These are phyloP conservation scores for Salvelinus alpinus DNA, from an alignment of 2,113 vertebrate species.

Conservation along the genomic window DNA sequence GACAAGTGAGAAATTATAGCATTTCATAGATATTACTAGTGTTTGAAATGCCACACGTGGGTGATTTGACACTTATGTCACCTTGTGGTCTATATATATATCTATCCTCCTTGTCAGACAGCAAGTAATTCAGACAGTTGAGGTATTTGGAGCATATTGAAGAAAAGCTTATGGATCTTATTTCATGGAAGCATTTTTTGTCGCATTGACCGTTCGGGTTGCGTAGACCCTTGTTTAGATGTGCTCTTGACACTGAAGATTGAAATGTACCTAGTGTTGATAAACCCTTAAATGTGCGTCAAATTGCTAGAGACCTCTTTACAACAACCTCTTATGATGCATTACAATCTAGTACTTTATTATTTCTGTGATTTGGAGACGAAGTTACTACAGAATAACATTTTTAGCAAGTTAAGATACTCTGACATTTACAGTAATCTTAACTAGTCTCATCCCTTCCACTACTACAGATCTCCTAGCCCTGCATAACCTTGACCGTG, in stretches of 20 bases:
- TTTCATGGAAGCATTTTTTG: slow-evolving; percentile 12
- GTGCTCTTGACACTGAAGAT: slow-evolving; percentile 12
- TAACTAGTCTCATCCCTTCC: not conserved
- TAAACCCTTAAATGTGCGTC: slow-evolving; percentile 16
- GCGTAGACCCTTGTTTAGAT: slow-evolving; percentile 15
- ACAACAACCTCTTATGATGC: not conserved
- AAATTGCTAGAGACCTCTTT: not conserved
- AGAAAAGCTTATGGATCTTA: not conserved
- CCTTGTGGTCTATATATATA: too few species aligned
- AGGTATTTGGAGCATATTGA: slow-evolving; percentile 32
- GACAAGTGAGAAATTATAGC: not conserved
- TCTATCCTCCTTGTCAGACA: too few species aligned
- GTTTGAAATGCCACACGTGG: not conserved
- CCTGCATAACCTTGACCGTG: not conserved
- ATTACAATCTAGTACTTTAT: slow-evolving; percentile 19
- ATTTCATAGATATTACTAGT: not conserved
- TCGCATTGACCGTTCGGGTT: too few species aligned
- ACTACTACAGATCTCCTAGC: slow-evolving; percentile 11
- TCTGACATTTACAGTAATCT: too few species aligned
- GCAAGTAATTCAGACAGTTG: slow-evolving; percentile 15
- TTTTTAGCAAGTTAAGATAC: slow-evolving; percentile 26
- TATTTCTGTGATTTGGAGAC: slow-evolving; percentile 26
- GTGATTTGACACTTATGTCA: not conserved
- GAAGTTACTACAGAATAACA: slow-evolving; percentile 32
- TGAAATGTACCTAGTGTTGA: not conserved